A percentile compares a stretch with the other conserved stretches of the same genome.
phyloP scores from a whole-genome alignment of 1,140 invertebrate species.

The Drosophila repletoides region DNA sequence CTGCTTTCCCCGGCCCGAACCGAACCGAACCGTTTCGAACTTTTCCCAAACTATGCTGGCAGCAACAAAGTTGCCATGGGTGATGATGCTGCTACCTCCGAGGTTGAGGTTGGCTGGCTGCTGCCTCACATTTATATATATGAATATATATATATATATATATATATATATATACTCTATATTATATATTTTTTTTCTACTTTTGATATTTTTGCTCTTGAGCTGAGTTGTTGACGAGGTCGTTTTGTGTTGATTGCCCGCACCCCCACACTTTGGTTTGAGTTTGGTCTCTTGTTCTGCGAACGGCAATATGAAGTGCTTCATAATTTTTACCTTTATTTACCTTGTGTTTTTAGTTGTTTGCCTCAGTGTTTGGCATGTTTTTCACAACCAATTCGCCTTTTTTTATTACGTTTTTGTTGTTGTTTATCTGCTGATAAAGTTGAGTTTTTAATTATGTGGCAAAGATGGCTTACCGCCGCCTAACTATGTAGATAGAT shows the following conservation, averaged over 20 bases:
- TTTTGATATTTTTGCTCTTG: constrained; percentile 70
- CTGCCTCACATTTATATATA: constrained; percentile 7
- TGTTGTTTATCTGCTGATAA: constrained; percentile 58
- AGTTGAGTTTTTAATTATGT: constrained; percentile 74
- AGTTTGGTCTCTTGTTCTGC: constrained; percentile 47
- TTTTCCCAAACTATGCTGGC: constrained; percentile 64
- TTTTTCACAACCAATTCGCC: constrained; percentile 29
- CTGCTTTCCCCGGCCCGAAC: not conserved
- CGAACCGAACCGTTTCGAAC: no score
- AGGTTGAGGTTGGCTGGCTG: constrained; percentile 12
- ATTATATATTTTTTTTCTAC: constrained; percentile 19
- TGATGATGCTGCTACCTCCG: constrained; percentile 48
- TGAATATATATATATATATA: constrained; percentile 3
- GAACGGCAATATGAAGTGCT: constrained; percentile 64
- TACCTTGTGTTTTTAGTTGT: constrained; percentile 68
- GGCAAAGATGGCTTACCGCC: constrained; percentile 41
- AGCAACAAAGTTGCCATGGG: constrained; percentile 78
- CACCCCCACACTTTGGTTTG: constrained; percentile 55
- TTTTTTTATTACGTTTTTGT: constrained; percentile 9
- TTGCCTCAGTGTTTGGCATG: constrained; percentile 40
- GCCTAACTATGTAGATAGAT: constrained; percentile 33
- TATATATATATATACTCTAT: not conserved
- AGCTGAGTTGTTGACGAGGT: constrained; percentile 73
- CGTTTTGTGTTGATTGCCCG: constrained; percentile 77
- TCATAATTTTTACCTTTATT: constrained; percentile 76